A percentile compares a stretch with the other conserved stretches of the same genome.
Evolutionary conservation across 2,888 invertebrate species (phyloP).

Genomic region (Nineta flava): DNA sequence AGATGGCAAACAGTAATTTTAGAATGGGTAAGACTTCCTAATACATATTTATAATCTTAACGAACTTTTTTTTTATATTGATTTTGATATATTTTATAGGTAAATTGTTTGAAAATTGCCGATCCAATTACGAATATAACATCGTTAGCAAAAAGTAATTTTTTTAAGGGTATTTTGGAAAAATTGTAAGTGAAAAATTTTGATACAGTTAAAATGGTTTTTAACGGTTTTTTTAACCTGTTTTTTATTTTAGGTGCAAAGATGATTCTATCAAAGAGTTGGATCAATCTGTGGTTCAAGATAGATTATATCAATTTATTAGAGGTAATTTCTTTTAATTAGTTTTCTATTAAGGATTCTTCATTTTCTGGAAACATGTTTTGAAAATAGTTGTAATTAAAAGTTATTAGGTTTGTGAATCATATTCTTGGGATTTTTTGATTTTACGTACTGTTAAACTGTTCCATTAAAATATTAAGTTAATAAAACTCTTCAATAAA

Average conservation of each 20-base stretch:
- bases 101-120: constrained; percentile 23
- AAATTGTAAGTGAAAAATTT: constrained; percentile 20
- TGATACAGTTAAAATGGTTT: not conserved
- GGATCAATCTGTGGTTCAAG: not conserved
- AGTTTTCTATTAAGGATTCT: too few species aligned
- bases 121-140: constrained; percentile 15
- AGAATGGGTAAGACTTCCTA: not conserved
- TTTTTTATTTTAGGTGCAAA: not conserved
- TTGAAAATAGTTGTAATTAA: too few species aligned
- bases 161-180: constrained; percentile 20
- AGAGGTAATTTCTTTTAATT: not conserved
- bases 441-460: too few species aligned
- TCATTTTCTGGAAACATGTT: too few species aligned
- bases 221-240: not conserved
- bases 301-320: not conserved
- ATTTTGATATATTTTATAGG: constrained; percentile 16
- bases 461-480: too few species aligned
- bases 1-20: not conserved
- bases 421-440: too few species aligned
- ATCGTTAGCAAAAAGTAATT: constrained; percentile 20
- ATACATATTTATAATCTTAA: not conserved
- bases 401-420: too few species aligned
- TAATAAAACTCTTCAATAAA: too few species aligned
- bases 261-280: not conserved
- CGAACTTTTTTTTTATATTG: not conserved